phyloP scores from a whole-genome alignment of 1,140 invertebrate species.

The Bombyx mandarina region DNA sequence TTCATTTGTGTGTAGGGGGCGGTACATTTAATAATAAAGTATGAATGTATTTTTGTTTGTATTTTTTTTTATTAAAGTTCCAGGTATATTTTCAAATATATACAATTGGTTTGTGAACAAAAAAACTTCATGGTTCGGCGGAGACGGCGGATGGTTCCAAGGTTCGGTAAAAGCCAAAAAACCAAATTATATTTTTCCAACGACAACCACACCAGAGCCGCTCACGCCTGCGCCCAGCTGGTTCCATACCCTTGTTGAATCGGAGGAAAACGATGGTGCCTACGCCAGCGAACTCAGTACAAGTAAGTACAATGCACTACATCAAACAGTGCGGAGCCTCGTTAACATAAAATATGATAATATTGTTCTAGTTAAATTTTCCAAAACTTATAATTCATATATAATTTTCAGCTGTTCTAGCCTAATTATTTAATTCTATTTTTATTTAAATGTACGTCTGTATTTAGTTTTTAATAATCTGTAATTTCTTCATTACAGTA shows the following conservation, averaged over 20 bases:
- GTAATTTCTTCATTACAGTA: too few relatives aligned
- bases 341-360: too few relatives aligned
- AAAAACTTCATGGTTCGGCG: constrained; percentile 33
- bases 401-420: too few relatives aligned
- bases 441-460: too few relatives aligned
- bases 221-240: constrained; percentile 31
- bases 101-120: constrained; percentile 44
- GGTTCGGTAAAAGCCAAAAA: constrained; percentile 24
- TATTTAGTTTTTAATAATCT: too few relatives aligned
- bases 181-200: constrained; percentile 13
- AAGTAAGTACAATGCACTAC: constrained; percentile 10
- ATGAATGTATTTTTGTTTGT: not conserved
- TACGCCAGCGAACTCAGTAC: constrained; percentile 20
- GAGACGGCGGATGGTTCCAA: constrained; percentile 33
- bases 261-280: constrained; percentile 48
- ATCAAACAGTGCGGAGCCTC: too few relatives aligned
- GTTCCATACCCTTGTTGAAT: constrained; percentile 51
- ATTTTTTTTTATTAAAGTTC: constrained; percentile 1
- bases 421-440: too few relatives aligned
- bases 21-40: not conserved
- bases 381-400: too few relatives aligned
- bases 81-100: constrained; percentile 44
- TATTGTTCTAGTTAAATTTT: too few relatives aligned
- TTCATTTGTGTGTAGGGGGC: too few relatives aligned
- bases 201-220: constrained; percentile 23